phyloP scores from a whole-genome alignment of 2,888 invertebrate species.

The Drosophila mimica region DNA sequence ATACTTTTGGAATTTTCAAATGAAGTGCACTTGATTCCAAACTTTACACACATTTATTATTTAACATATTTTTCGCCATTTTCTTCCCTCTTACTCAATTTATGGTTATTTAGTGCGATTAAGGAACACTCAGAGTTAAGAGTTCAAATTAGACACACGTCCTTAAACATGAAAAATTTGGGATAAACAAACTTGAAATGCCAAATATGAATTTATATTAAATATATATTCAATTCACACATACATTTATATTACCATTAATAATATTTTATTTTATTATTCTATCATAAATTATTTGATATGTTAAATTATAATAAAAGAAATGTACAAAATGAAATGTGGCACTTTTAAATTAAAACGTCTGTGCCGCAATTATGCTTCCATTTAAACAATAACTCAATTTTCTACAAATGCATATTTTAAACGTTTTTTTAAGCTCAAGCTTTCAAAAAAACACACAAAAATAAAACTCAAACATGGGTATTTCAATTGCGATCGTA shows the following conservation, averaged over 20 bases:
- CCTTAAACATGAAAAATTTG: neutral
- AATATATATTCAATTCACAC: neutral
- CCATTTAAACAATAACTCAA: neutral
- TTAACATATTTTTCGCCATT: neutral
- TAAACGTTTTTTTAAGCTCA: neutral
- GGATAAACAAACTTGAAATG: neutral
- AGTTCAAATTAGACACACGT: neutral
- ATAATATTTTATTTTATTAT: neutral
- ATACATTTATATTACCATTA: no score
- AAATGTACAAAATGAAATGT: no score
- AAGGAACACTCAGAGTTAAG: neutral
- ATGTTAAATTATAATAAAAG: no score
- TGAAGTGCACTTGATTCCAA: slow-evolving; percentile 1
- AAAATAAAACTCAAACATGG: neutral
- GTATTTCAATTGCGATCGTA: neutral
- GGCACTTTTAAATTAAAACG: neutral
- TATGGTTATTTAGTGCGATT: neutral
- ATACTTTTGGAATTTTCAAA: slow-evolving; percentile 1
- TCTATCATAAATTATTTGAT: neutral
- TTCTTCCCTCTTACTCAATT: neutral
- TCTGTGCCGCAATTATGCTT: neutral
- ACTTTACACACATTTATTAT: neutral
- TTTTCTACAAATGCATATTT: neutral
- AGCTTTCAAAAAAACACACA: neutral
- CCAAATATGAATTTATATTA: neutral